Base-by-base conservation (phyloP, 2,888 invertebrate species). In the Craniophora ligustri region DNA sequence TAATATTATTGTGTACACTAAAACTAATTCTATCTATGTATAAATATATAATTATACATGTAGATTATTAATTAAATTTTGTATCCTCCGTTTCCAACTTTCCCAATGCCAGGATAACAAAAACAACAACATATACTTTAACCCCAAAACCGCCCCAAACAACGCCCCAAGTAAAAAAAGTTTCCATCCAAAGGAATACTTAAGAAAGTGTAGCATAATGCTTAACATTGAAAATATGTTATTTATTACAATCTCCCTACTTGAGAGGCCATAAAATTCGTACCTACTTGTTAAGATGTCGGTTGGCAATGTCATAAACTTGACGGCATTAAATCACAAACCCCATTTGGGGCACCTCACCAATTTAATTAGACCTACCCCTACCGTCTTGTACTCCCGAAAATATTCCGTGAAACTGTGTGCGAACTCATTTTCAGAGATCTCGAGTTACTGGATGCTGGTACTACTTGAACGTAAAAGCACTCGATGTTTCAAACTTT, bases 401-500 rank as follows among this genome's bases (percentile, higher is more conserved):
- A 70, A 72, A 70, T 53, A 57, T 41, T n/a, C 14, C 15, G 15
- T 36, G 31, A 50, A 62, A 44, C 31, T 56, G 42, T 51, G 61
- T 45, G 46, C 38, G 44, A 41, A 59, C 45, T 55, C 39, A 61
- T 63, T 58, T 56, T 59, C 73, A 72, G 56, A 65, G 75, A 49
- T 76, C 78, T 57, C 51, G 47, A 42, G 67, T 67, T 75, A 45
- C 71, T 86, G 87, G 89, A 73, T 64, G 70, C 62, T 46, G 48
- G 67, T 65, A 78, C 77, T 62, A 78, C 84, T 86, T 81, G 68
- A 85, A 82, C 85, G 83, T 86, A 82, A 89, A 91, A 91, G 90
- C 89, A 81, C 85, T 91, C 88, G 85, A 90, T 89, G 85, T 87
- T 88, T 86, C 84, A 86, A 91, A 91, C 88, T 92, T 91, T 89